Conservation (phyloP, 1,140 invertebrate species). For the Nebria ingens region DNA sequence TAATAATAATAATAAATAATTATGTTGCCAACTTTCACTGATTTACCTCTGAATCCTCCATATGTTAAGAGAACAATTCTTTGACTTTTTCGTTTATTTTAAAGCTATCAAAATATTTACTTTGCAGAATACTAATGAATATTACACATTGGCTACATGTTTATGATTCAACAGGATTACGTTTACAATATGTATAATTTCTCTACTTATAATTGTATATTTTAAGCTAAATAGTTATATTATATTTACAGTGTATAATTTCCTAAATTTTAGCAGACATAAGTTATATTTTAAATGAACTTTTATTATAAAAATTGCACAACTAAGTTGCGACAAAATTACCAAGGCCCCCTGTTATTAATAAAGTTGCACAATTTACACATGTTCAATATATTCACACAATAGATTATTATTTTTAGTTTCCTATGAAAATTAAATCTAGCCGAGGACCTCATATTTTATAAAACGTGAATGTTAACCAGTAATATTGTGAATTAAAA, state of each 20-base stretch:
- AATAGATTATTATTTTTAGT: neutral
- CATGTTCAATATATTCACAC: neutral
- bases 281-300: neutral
- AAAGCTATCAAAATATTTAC: too few species aligned
- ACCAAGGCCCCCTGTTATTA: slow-evolving; percentile 2
- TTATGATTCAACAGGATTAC: neutral
- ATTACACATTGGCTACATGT: slow-evolving; percentile 3
- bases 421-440: neutral
- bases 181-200: slow-evolving; percentile 6
- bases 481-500: too few species aligned
- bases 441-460: neutral
- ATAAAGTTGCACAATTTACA: neutral
- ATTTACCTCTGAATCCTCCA: too few species aligned
- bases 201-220: slow-evolving; percentile 5
- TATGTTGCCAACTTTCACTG: too few species aligned
- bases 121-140: too few species aligned
- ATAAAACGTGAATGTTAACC: too few species aligned
- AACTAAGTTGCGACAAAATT: slow-evolving; percentile 16
- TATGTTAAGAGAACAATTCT: too few species aligned
- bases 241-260: neutral
- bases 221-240: neutral
- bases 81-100: too few species aligned
- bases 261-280: neutral
- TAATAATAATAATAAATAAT: too few species aligned
- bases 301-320: slow-evolving; percentile 13